phyloP scores from a whole-genome alignment of 2,797 vertebrate genomes.

The Cuculus canorus region DNA sequence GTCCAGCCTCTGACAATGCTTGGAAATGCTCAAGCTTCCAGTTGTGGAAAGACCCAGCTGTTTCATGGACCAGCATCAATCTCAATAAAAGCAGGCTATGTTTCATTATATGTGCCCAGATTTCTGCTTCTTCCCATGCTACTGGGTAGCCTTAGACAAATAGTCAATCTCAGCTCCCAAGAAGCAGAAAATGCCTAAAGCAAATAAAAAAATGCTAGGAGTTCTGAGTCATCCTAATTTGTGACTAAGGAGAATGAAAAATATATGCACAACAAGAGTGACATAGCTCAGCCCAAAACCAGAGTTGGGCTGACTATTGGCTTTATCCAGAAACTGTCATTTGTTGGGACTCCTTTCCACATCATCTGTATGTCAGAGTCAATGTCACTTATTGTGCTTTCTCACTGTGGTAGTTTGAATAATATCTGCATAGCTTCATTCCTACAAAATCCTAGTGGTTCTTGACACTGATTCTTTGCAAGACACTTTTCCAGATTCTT shows the following conservation, averaged over 20 bases:
- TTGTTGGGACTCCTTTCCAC: neutral
- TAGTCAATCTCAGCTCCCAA: neutral
- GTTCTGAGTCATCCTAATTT: neutral
- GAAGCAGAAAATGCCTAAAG: neutral
- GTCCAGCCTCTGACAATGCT: neutral
- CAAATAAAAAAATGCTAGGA: neutral
- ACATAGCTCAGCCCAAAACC: neutral
- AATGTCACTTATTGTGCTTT: neutral
- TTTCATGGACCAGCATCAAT: neutral
- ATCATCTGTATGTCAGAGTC: neutral
- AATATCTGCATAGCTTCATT: slow-evolving; percentile 6
- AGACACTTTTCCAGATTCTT: slow-evolving; percentile 55
- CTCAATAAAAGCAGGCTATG: neutral
- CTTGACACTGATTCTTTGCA: slow-evolving; percentile 21
- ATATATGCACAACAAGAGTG: neutral
- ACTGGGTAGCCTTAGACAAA: neutral
- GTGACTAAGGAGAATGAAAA: neutral
- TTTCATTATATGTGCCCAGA: neutral
- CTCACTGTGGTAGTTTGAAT: neutral
- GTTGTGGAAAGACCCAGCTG: neutral
- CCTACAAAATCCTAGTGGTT: neutral
- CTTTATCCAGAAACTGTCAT: neutral
- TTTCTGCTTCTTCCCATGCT: neutral
- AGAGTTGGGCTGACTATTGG: neutral
- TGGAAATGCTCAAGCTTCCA: neutral